A percentile compares a stretch with the other conserved stretches of the same genome.
These are phyloP conservation scores for Irena cyanogastra DNA, from an alignment of 2,113 vertebrate species.

Conservation along the genomic window DNA sequence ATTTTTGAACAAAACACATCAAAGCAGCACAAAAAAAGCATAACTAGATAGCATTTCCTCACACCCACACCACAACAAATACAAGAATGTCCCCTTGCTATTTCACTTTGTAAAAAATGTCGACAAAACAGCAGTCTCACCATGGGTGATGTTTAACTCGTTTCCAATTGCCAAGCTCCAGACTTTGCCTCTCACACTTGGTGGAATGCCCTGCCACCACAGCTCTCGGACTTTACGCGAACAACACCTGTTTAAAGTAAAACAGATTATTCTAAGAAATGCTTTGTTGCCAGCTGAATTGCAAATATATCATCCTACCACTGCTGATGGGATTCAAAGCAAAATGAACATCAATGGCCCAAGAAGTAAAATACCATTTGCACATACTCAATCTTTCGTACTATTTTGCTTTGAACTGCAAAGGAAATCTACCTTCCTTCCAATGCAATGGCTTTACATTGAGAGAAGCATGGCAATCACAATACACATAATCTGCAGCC, in stretches of 20 bases:
- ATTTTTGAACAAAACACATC: neutral
- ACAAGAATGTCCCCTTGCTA: neutral
- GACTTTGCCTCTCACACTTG: constrained; percentile 87
- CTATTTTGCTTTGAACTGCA: neutral
- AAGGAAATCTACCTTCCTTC: neutral
- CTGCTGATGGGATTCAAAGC: neutral
- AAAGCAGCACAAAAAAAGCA: neutral
- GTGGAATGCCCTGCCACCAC: constrained; percentile 94
- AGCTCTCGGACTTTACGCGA: constrained; percentile 86
- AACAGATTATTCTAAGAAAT: neutral
- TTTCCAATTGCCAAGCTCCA: constrained; percentile 93
- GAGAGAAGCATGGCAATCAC: neutral
- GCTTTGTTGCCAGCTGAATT: neutral
- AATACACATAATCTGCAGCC: neutral
- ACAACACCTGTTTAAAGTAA: constrained; percentile 73
- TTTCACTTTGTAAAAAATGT: neutral
- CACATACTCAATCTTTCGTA: neutral
- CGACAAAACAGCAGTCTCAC: constrained; percentile 57
- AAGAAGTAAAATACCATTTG: neutral
- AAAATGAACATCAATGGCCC: neutral
- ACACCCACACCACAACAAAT: neutral
- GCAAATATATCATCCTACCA: neutral
- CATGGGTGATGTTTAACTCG: constrained; percentile 91
- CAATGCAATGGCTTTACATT: neutral
- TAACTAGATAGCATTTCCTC: neutral